Percentiles rank a stretch among this genome's conserved stretches.
These are phyloP conservation scores for Chitala chitala DNA, from an alignment of 2,113 vertebrate species.

Conservation along the genomic window DNA sequence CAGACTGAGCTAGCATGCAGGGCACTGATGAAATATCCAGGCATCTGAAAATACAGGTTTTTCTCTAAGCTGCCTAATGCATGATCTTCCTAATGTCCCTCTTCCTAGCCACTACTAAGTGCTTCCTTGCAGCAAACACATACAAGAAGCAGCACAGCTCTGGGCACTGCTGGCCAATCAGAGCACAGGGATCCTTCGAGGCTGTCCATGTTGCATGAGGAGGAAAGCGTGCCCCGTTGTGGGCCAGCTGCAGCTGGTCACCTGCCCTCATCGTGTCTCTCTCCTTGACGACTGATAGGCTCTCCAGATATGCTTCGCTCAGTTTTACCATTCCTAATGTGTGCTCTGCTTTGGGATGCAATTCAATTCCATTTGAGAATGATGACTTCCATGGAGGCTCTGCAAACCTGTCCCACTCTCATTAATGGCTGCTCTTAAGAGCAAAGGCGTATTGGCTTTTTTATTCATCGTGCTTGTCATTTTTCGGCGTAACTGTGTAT, in stretches of 20 bases:
- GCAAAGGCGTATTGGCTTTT: too few relatives aligned
- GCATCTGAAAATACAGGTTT: background rate
- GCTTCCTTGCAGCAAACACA: background rate
- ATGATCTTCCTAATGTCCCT: background rate
- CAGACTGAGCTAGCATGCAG: background rate
- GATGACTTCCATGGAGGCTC: too few relatives aligned
- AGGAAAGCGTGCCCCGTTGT: constrained; percentile 84
- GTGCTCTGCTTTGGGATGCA: background rate
- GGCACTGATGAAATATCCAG: background rate
- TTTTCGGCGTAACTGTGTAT: too few relatives aligned
- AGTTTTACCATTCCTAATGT: too few relatives aligned
- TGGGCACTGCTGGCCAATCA: constrained; percentile 78
- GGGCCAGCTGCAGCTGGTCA: constrained; percentile 83
- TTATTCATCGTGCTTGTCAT: too few relatives aligned
- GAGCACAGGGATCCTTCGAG: constrained; percentile 80
- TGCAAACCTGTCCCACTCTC: too few relatives aligned
- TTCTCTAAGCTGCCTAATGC: background rate
- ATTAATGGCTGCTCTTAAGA: too few relatives aligned
- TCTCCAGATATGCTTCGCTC: constrained; percentile 70
- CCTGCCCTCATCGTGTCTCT: constrained; percentile 94
- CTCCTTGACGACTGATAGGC: constrained; percentile 91
- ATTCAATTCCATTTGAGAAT: too few relatives aligned
- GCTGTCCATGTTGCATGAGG: constrained; percentile 80
- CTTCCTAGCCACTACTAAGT: background rate
- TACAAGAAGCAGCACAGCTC: constrained; percentile 83